These are phyloP conservation scores for Clepsis dumicolana DNA, from an alignment of 2,888 invertebrate species.

Conservation along the genomic window DNA sequence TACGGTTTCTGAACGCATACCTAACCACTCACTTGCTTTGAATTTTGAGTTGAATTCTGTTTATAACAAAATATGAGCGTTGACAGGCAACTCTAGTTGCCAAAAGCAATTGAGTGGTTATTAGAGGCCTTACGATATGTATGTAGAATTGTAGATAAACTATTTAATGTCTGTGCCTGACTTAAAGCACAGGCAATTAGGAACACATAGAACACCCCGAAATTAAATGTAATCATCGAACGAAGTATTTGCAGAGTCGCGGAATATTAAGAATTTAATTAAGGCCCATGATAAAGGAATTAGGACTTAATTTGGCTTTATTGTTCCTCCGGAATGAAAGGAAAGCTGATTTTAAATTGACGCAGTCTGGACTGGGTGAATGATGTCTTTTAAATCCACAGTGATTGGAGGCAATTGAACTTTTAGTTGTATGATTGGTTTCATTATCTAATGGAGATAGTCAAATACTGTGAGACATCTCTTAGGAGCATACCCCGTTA, in stretches of 20 bases:
- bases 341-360: conserved; percentile 38
- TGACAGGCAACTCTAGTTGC: too few species aligned
- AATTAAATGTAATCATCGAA: not conserved
- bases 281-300: conserved; percentile 28
- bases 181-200: not conserved
- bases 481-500: too few species aligned
- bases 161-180: not conserved
- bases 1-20: too few species aligned
- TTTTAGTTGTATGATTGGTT: not conserved
- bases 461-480: too few species aligned
- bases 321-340: conserved; percentile 29
- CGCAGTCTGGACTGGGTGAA: not conserved
- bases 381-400: conserved; percentile 1
- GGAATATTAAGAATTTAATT: conserved; percentile 3
- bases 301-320: conserved; percentile 37
- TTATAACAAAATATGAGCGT: too few species aligned
- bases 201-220: not conserved
- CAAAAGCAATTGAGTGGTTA: too few species aligned
- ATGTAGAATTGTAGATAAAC: too few species aligned
- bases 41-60: too few species aligned
- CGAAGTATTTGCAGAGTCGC: not conserved
- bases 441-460: too few species aligned
- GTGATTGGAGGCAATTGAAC: not conserved
- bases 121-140: too few species aligned
- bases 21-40: too few species aligned